These are phyloP conservation scores for Drosophila albomicans DNA, from an alignment of 1,140 invertebrate genomes.

Conservation along the genomic window DNA sequence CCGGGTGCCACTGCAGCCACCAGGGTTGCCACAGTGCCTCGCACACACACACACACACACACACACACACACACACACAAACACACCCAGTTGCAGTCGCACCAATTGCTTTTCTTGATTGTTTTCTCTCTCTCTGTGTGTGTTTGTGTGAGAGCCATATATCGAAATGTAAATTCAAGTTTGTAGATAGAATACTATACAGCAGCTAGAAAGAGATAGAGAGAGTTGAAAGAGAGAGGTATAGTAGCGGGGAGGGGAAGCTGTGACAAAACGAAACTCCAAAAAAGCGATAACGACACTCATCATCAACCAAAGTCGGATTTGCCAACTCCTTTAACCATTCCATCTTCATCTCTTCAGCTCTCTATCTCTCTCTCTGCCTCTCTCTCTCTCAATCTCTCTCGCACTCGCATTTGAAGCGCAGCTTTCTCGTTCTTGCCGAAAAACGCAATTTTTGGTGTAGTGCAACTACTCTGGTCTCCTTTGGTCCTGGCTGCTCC, in stretches of 20 bases:
- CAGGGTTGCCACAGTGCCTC: constrained; percentile 7
- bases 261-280: constrained; percentile 69
- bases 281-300: constrained; percentile 82
- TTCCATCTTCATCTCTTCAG: constrained; percentile 12
- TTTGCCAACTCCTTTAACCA: constrained; percentile 56
- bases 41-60: too few species aligned
- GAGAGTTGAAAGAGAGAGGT: not conserved
- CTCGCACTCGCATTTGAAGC: not conserved
- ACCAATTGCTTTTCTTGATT: constrained; percentile 82
- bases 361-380: not conserved
- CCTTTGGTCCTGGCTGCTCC: constrained; percentile 33
- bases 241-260: constrained; percentile 8
- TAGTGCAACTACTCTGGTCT: constrained; percentile 24
- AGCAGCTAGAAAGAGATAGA: not conserved
- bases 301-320: constrained; percentile 82
- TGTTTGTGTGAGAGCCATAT: constrained; percentile 56
- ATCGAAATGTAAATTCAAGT: constrained; percentile 81
- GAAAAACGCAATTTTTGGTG: constrained; percentile 77
- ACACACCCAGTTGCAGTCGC: not conserved
- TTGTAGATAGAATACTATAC: constrained; percentile 63
- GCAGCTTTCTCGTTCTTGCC: not conserved
- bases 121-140: constrained; percentile 50
- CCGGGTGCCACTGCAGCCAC: constrained; percentile 49
- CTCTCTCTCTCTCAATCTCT: not conserved
- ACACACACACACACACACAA: too few species aligned